Percentiles rank a stretch among this genome's conserved stretches.
These are phyloP conservation scores for Meliscaeva auricollis DNA, from an alignment of 2,888 invertebrate species.

Conservation along the genomic window DNA sequence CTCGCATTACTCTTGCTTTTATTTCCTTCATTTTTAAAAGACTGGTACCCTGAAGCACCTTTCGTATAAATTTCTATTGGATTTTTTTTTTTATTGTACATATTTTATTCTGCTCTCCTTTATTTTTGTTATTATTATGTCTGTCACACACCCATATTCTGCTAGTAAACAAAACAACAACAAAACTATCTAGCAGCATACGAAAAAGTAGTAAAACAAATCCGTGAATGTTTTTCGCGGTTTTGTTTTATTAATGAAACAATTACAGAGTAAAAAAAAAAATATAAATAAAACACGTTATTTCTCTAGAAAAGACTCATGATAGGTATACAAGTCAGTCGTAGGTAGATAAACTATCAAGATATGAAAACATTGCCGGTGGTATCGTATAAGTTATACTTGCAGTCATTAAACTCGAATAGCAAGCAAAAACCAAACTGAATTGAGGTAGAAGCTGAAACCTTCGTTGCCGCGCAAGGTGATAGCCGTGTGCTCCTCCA, in stretches of 20 bases:
- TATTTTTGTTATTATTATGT: neutral
- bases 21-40: neutral
- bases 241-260: conserved; percentile 66
- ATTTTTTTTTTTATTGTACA: too few relatives aligned
- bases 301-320: conserved; percentile 6
- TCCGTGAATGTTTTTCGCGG: conserved; percentile 67
- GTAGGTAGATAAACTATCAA: conserved; percentile 18
- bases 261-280: conserved; percentile 45
- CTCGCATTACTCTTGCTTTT: neutral
- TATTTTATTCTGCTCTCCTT: neutral
- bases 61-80: neutral
- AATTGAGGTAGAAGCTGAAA: conserved; percentile 35
- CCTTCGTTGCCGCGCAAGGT: conserved; percentile 64
- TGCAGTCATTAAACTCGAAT: conserved; percentile 68
- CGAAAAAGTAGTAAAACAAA: conserved; percentile 28
- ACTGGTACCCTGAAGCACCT: neutral
- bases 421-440: conserved; percentile 40
- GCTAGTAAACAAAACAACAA: conserved; percentile 4
- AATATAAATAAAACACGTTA: conserved; percentile 37
- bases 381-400: conserved; percentile 11
- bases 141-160: conserved; percentile 24
- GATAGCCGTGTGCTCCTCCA: conserved; percentile 70
- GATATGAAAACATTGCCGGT: conserved; percentile 24
- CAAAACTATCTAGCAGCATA: conserved; percentile 9
- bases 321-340: neutral